phyloP scores from a whole-genome alignment of 2,888 invertebrate genomes.

The Caenorhabditis sp. region DNA sequence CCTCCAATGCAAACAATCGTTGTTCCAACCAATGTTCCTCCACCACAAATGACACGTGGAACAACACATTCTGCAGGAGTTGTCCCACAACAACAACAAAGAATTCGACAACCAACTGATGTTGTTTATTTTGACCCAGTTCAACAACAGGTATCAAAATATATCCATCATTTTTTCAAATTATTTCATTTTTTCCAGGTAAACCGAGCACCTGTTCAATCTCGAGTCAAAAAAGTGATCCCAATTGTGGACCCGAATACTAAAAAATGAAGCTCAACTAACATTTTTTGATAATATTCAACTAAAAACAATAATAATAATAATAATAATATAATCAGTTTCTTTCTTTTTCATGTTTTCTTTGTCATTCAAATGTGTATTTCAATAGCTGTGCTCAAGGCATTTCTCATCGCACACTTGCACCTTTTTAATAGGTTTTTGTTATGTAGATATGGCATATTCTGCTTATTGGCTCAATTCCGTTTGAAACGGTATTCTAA shows the following conservation, averaged over 20 bases:
- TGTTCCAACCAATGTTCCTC: slow-evolving; percentile 17
- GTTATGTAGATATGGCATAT: neutral
- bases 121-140: slow-evolving; percentile 39
- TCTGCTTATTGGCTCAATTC: slow-evolving; percentile 4
- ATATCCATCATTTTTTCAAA: neutral
- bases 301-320: neutral
- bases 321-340: neutral
- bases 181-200: slow-evolving; percentile 19
- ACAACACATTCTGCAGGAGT: slow-evolving; percentile 14
- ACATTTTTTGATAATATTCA: neutral
- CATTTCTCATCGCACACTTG: neutral
- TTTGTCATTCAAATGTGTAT: neutral
- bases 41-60: slow-evolving; percentile 37
- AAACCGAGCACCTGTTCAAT: slow-evolving; percentile 23
- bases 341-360: neutral
- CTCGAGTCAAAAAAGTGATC: slow-evolving; percentile 29
- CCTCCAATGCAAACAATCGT: slow-evolving; percentile 7
- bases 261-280: neutral
- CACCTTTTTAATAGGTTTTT: slow-evolving; percentile 3
- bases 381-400: neutral
- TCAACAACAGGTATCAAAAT: slow-evolving; percentile 26
- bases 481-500: slow-evolving; percentile 4
- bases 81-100: slow-evolving; percentile 6
- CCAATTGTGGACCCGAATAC: slow-evolving; percentile 36
- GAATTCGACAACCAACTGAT: slow-evolving; percentile 40